These are phyloP conservation scores for Anthoptus insignis DNA, from an alignment of 2,888 invertebrate species.

Conservation along the genomic window DNA sequence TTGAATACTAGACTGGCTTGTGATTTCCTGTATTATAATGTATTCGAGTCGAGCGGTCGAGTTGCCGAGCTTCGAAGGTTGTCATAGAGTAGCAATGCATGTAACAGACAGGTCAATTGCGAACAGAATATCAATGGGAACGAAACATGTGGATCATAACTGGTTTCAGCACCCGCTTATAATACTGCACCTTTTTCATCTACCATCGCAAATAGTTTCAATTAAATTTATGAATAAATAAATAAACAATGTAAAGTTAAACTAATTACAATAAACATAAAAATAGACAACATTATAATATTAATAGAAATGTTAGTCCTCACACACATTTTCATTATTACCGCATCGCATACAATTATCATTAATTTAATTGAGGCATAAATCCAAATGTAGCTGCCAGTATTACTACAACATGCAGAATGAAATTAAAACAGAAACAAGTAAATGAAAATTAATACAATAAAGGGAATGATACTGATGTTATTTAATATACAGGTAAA, in stretches of 20 bases:
- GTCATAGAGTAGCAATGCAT: constrained; percentile 66
- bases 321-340: constrained; percentile 4
- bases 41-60: constrained; percentile 71
- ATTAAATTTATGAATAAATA: no score
- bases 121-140: constrained; percentile 25
- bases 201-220: no score
- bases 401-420: constrained; percentile 9
- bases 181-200: no score
- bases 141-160: constrained; percentile 14
- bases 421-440: constrained; percentile 14
- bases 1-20: constrained; percentile 76
- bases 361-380: constrained; percentile 19
- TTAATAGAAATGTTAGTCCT: constrained; percentile 5
- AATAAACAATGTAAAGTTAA: no score
- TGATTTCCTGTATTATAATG: constrained; percentile 84
- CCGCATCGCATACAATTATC: constrained; percentile 17
- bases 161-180: constrained; percentile 16
- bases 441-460: constrained; percentile 28
- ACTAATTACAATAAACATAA: no score
- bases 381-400: constrained; percentile 14
- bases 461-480: constrained; percentile 16
- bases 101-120: constrained; percentile 50
- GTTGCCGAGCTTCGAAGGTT: constrained; percentile 67
- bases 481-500: constrained; percentile 12
- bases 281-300: not conserved